phyloP scores from a whole-genome alignment of 2,888 invertebrate species.

The Melieria crassipennis region DNA sequence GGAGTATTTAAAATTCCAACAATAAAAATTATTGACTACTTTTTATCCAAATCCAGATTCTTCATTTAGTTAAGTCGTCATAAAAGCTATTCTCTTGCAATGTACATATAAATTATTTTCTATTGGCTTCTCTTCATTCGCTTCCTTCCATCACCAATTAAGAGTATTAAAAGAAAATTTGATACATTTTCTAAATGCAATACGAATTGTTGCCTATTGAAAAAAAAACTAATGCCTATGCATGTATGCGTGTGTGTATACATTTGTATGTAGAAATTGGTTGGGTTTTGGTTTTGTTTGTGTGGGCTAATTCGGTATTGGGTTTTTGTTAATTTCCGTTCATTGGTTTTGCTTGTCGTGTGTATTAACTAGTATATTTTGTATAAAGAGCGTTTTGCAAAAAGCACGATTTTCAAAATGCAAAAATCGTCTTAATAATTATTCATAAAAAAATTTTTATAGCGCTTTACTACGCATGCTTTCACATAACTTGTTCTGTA shows the following conservation, averaged over 20 bases:
- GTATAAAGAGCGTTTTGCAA: constrained; percentile 43
- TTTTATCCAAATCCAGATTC: no score
- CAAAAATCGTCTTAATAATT: constrained; percentile 49
- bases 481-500: not conserved
- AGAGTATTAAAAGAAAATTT: no score
- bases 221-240: not conserved
- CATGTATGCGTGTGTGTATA: not conserved
- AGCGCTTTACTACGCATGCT: not conserved
- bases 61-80: no score
- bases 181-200: no score
- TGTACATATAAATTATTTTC: no score
- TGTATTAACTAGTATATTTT: not conserved
- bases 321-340: not conserved
- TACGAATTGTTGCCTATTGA: no score
- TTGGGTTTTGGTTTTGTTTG: constrained; percentile 30
- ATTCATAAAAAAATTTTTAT: constrained; percentile 51
- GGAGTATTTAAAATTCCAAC: no score
- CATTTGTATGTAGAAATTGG: not conserved
- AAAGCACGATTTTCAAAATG: constrained; percentile 58
- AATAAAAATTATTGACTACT: no score
- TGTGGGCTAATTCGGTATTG: constrained; percentile 9
- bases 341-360: not conserved
- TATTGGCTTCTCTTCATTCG: no score
- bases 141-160: no score
- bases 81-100: no score